These are phyloP conservation scores for Pangasius larnaudii DNA, from an alignment of 2,797 vertebrate species.

Conservation along the genomic window DNA sequence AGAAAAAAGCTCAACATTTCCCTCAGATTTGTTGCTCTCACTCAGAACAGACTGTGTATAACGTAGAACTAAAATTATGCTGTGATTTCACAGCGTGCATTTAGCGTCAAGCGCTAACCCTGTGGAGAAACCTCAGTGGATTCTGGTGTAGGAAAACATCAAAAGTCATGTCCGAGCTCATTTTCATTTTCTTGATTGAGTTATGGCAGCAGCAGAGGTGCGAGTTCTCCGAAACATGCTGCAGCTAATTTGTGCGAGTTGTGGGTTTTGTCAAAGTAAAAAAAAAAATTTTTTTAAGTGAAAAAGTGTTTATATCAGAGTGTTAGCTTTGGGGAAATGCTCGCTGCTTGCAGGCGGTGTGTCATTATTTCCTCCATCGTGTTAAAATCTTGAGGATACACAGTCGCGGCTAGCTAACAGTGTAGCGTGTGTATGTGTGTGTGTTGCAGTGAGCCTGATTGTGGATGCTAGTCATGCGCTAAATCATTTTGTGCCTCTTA, in stretches of 20 bases:
- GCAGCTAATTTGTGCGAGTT: conserved; percentile 36
- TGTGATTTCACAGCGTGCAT: not conserved
- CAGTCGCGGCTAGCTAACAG: conserved; percentile 42
- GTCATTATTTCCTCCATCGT: conserved; percentile 52
- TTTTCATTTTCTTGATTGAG: not conserved
- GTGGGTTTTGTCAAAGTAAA: conserved; percentile 49
- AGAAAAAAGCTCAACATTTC: not conserved
- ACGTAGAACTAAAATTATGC: not conserved
- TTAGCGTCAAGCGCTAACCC: not conserved
- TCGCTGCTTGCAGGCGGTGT: conserved; percentile 27
- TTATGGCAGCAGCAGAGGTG: not conserved
- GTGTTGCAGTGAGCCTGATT: not conserved
- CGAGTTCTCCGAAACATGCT: conserved; percentile 17
- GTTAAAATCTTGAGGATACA: conserved; percentile 50
- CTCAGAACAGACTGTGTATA: not conserved
- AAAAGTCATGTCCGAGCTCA: not conserved
- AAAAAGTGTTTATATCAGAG: conserved; percentile 1
- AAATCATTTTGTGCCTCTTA: conserved; percentile 22
- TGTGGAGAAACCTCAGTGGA: not conserved
- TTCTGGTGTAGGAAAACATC: not conserved
- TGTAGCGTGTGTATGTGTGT: not conserved
- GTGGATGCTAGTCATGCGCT: conserved; percentile 24
- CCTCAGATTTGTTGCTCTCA: not conserved
- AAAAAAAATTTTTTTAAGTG: not conserved
- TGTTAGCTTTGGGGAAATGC: conserved; percentile 31